phyloP scores from a whole-genome alignment of 2,113 vertebrate genomes.

The Okapia johnstoni region DNA sequence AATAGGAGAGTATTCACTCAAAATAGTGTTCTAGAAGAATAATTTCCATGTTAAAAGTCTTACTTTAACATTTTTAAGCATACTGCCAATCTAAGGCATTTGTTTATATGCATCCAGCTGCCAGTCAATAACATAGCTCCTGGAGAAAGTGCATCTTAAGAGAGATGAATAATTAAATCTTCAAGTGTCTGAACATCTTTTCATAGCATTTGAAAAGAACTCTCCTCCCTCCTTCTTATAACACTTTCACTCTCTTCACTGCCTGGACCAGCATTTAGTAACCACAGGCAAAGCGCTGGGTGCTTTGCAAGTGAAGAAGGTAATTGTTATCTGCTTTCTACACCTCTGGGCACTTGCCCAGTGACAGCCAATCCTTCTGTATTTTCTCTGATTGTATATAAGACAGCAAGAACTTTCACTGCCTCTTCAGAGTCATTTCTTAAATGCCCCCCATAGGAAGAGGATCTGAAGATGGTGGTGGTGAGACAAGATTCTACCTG shows the following conservation, averaged over 20 bases:
- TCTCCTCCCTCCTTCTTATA: background rate
- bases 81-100: background rate
- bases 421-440: background rate
- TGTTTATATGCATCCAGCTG: background rate
- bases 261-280: background rate
- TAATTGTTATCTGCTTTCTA: background rate
- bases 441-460: background rate
- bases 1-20: background rate
- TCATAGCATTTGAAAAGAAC: background rate
- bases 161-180: background rate
- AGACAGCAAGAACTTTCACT: background rate
- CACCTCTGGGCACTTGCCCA: background rate
- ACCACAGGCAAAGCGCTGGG: background rate
- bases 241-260: background rate
- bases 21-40: background rate
- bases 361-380: background rate
- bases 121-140: background rate
- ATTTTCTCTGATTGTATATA: background rate
- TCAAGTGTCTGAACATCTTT: background rate
- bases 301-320: background rate
- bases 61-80: background rate
- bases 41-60: background rate
- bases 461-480: background rate
- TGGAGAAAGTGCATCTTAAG: background rate
- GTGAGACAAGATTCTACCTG: background rate